Evolutionary conservation across 2,888 invertebrate genomes (phyloP), one percentile per base, ranked within the genome.

Genomic region (Cryptocephalus primarius): DNA sequence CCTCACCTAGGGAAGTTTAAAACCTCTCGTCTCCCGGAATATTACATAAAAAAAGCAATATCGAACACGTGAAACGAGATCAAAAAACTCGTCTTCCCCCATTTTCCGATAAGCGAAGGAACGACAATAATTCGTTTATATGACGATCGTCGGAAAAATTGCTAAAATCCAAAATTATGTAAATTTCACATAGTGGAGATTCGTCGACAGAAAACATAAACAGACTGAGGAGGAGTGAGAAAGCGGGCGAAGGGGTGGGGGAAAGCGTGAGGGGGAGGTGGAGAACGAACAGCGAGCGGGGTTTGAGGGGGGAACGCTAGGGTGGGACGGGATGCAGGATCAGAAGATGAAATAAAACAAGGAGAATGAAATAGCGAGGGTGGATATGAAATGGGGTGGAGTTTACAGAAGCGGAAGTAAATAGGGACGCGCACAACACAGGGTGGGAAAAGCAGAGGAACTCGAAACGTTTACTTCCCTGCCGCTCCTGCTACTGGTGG

Each of bases 401-500:
- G 65, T 75, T 74, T 74, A 74, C 69, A 68, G 74, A 72, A 75
- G 75, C 74, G 75, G 75, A 75, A 75, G 75, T 73, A 75, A 76
- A 76, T 73, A 66, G 69, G 69, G 69, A 65, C 65, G 66, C 67
- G 66, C 62, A 62, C 59, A 59, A 61, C 61, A 64, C 61, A 64
- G 65, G 64, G 62, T 60, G 60, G 62, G 60, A 60, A 61, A 65
- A 63, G 64, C 60, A 64, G 61, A 61, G 65, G 22, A 61, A 22
- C 22, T 22, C 22, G 22, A 22, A 62, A 63, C 60, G 60, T 60
- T 60, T 61, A 60, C 59, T 60, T 58, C 55, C 52, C 48, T 50
- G 55, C 62, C 60, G 63, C 40, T 40, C 22, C 22, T 36, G 36
- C 36, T 36, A 12, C 40, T 40, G 40, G 40, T 40, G 40, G 11